Conservation (phyloP, 2,888 invertebrate genomes). For the Eulithis testata region DNA sequence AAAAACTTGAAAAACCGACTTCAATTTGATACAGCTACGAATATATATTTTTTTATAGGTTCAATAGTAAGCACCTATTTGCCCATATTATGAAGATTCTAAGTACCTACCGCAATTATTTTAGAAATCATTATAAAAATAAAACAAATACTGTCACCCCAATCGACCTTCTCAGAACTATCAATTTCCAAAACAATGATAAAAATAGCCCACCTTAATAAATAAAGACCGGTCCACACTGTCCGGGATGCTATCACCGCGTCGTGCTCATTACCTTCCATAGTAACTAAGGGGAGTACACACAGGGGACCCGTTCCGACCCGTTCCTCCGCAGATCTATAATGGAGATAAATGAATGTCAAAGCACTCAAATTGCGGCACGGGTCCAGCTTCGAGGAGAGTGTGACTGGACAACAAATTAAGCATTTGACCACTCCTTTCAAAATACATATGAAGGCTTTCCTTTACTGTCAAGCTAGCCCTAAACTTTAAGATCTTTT, state of each 20-base stretch:
- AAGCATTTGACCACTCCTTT: too few relatives aligned
- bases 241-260: conserved; percentile 40
- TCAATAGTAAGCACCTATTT: too few relatives aligned
- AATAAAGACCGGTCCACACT: conserved; percentile 39
- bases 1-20: too few relatives aligned
- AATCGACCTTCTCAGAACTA: not conserved
- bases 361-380: conserved; percentile 72
- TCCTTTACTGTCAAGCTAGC: too few relatives aligned
- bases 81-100: too few relatives aligned
- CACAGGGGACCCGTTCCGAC: conserved; percentile 63
- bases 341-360: conserved; percentile 83
- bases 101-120: too few relatives aligned
- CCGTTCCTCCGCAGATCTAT: conserved; percentile 65
- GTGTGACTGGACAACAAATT: conserved; percentile 19
- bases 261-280: conserved; percentile 41
- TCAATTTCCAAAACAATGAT: conserved; percentile 5
- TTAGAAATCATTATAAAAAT: too few relatives aligned
- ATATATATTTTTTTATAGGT: too few relatives aligned
- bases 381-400: conserved; percentile 32
- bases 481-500: too few relatives aligned
- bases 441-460: too few relatives aligned
- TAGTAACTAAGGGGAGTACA: conserved; percentile 48
- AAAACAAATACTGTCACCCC: not conserved
- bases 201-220: conserved; percentile 36
- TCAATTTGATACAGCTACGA: too few relatives aligned